phyloP scores from a whole-genome alignment of 92 coral and sea anemone genomes.

The Porites divaricata region DNA sequence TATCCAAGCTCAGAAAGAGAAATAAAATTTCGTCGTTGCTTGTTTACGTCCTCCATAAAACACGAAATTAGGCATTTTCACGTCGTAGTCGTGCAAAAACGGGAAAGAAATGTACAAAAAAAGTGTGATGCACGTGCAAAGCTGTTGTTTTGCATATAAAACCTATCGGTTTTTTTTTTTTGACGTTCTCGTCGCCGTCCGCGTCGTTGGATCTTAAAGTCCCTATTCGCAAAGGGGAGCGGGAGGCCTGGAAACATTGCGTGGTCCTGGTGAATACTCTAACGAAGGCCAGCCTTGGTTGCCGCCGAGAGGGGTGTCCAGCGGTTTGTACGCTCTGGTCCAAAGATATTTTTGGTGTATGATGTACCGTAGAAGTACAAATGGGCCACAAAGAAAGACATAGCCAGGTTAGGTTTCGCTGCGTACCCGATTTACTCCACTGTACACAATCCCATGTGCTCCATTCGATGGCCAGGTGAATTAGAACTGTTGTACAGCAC shows the following conservation, averaged over 20 bases:
- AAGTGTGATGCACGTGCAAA: too few relatives aligned
- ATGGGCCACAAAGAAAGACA: constrained; percentile 79
- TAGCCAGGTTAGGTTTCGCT: constrained; percentile 60
- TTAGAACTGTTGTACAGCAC: background rate
- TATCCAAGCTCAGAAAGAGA: too few relatives aligned
- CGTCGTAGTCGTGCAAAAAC: too few relatives aligned
- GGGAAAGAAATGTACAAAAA: too few relatives aligned
- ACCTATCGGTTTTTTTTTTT: too few relatives aligned
- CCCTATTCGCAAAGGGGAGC: constrained; percentile 55
- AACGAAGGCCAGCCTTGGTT: constrained; percentile 57
- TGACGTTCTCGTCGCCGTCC: too few relatives aligned
- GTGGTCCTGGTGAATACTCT: constrained; percentile 76
- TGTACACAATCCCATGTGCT: constrained; percentile 70
- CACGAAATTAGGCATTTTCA: too few relatives aligned
- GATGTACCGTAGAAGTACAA: constrained; percentile 71
- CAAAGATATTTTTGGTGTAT: constrained; percentile 51
- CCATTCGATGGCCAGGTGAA: constrained; percentile 63
- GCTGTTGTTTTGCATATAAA: too few relatives aligned
- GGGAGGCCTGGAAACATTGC: constrained; percentile 66
- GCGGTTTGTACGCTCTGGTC: constrained; percentile 71
- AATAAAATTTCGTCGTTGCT: too few relatives aligned
- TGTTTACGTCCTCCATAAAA: too few relatives aligned
- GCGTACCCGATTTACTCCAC: constrained; percentile 49
- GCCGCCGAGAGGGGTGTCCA: constrained; percentile 78
- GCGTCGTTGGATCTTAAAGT: too few relatives aligned